These are phyloP conservation scores for Grammomys surdaster DNA, from an alignment of 2,113 vertebrate genomes.

Conservation along the genomic window DNA sequence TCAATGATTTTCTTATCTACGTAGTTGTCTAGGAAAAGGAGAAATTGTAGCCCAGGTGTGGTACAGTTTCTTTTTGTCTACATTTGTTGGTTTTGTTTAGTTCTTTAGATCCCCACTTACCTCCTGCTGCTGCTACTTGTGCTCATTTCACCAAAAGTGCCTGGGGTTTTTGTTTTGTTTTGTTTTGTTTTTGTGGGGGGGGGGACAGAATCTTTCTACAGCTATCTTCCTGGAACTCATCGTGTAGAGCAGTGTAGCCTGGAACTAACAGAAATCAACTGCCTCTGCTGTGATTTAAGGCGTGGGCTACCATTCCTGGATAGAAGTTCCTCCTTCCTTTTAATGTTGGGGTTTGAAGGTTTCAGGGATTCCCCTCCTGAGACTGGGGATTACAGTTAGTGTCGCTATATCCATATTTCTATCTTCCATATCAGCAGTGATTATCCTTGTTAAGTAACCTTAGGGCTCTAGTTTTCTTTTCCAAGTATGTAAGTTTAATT, in stretches of 20 bases:
- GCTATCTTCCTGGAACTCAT: background rate
- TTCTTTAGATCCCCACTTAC: background rate
- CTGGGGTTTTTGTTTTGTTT: background rate
- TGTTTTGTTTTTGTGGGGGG: too few relatives aligned
- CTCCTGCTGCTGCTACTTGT: constrained; percentile 7
- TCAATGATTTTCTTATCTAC: background rate
- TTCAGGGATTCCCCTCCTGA: background rate
- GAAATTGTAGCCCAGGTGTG: background rate
- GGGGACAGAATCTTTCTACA: background rate
- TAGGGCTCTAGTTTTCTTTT: constrained; percentile 21
- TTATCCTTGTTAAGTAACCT: background rate
- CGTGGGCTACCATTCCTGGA: background rate
- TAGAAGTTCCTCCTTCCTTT: background rate
- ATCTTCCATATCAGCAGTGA: background rate
- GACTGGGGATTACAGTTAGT: background rate
- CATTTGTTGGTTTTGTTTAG: constrained; percentile 53
- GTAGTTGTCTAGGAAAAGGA: background rate
- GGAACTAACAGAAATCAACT: too few relatives aligned
- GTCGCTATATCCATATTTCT: constrained; percentile 8
- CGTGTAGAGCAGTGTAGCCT: background rate
- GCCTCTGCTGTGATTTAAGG: background rate
- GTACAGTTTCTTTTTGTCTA: constrained; percentile 16
- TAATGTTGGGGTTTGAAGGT: background rate
- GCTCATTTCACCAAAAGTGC: constrained; percentile 6
- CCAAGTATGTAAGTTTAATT: background rate